Conservation (phyloP, 2,888 invertebrate genomes). For the Eulithis prunata region DNA sequence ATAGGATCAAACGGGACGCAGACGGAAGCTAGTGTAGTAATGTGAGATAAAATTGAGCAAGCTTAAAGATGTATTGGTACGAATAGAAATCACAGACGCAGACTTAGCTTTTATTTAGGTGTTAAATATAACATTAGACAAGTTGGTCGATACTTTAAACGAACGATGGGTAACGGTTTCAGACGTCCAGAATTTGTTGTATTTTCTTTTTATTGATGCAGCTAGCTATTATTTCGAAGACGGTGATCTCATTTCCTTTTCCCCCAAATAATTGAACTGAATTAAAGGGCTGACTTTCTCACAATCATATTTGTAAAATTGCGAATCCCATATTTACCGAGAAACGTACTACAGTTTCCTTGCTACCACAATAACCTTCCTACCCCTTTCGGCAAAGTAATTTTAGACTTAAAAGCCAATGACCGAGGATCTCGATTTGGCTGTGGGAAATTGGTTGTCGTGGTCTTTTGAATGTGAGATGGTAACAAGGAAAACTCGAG, state of each 20-base stretch:
- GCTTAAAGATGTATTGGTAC: background rate
- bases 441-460: background rate
- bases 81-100: background rate
- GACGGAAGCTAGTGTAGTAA: too few species aligned
- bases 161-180: too few species aligned
- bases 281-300: slow-evolving; percentile 54
- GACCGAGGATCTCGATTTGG: slow-evolving; percentile 11
- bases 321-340: slow-evolving; percentile 52
- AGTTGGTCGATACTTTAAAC: too few species aligned
- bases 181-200: too few species aligned
- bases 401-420: slow-evolving; percentile 8
- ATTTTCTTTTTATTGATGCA: too few species aligned
- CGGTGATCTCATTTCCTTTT: slow-evolving; percentile 7
- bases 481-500: slow-evolving; percentile 39
- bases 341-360: slow-evolving; percentile 51
- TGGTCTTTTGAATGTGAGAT: slow-evolving; percentile 20
- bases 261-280: slow-evolving; percentile 30
- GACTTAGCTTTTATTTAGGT: too few species aligned
- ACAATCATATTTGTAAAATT: slow-evolving; percentile 56
- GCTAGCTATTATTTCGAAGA: background rate
- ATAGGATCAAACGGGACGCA: too few species aligned
- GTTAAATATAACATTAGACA: too few species aligned
- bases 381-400: background rate
- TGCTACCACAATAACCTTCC: background rate
- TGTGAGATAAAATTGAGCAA: background rate